Evolutionary conservation across 2,797 vertebrate genomes (phyloP).

Genomic region (Gambelia wislizenii): DNA sequence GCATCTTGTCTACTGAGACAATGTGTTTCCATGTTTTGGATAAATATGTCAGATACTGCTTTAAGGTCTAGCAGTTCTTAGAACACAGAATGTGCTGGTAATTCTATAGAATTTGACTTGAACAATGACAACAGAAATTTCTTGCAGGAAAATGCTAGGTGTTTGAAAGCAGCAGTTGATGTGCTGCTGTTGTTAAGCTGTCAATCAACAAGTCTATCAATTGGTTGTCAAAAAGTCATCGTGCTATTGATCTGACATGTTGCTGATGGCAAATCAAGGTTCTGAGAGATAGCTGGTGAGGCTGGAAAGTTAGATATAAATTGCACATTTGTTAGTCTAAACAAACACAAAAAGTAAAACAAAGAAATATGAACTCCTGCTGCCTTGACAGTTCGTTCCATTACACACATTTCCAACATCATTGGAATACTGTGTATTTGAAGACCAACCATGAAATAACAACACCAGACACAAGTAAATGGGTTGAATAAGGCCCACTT

Average conservation of each 20-base stretch:
- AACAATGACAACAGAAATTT: slow-evolving; percentile 37
- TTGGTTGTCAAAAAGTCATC: slow-evolving; percentile 57
- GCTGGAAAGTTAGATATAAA: slow-evolving; percentile 51
- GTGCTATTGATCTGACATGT: slow-evolving; percentile 39
- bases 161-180: not conserved
- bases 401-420: not conserved
- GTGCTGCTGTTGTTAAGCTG: slow-evolving; percentile 4
- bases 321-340: slow-evolving; percentile 49
- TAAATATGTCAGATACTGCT: slow-evolving; percentile 12
- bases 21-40: not conserved
- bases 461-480: too few relatives aligned
- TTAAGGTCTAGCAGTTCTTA: slow-evolving; percentile 11
- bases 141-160: not conserved
- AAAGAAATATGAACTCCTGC: slow-evolving; percentile 20
- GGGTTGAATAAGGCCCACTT: too few relatives aligned
- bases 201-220: slow-evolving; percentile 48
- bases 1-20: not conserved
- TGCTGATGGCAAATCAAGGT: slow-evolving; percentile 47
- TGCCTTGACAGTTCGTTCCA: slow-evolving; percentile 13
- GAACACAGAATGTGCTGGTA: slow-evolving; percentile 10
- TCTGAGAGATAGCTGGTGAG: slow-evolving; percentile 38
- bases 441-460: too few relatives aligned
- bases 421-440: not conserved
- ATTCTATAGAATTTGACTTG: slow-evolving; percentile 7
- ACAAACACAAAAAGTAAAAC: slow-evolving; percentile 25